These are phyloP conservation scores for Clarias macrocephalus DNA, from an alignment of 2,113 vertebrate genomes.

Conservation along the genomic window DNA sequence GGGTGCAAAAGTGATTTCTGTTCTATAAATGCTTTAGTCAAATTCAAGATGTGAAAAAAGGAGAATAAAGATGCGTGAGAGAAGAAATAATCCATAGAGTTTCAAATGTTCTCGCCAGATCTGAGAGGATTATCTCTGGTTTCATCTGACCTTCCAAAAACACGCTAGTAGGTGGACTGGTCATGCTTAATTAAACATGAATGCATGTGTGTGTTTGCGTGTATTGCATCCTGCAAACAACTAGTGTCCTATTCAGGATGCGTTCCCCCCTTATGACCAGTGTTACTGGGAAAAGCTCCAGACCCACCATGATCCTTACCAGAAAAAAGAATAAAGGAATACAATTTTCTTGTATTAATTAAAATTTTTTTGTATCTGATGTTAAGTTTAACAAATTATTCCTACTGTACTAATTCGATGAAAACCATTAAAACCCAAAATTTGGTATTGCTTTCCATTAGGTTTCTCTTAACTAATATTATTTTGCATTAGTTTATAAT, in stretches of 20 bases:
- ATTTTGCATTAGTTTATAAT: neutral
- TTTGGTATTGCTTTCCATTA: too few species aligned
- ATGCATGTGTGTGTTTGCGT: too few species aligned
- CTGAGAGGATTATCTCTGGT: neutral
- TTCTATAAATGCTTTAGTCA: neutral
- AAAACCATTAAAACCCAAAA: too few species aligned
- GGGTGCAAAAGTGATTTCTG: neutral
- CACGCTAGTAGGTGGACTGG: neutral
- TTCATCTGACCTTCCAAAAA: neutral
- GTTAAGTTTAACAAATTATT: too few species aligned
- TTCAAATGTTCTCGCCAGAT: neutral
- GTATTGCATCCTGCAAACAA: neutral
- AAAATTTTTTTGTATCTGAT: too few species aligned
- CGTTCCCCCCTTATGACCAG: neutral
- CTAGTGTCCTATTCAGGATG: neutral
- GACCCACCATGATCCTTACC: neutral
- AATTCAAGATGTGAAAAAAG: neutral
- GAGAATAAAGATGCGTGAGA: neutral
- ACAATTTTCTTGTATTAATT: neutral
- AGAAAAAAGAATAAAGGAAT: neutral
- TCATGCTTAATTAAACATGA: neutral
- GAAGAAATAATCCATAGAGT: neutral
- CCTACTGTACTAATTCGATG: too few species aligned
- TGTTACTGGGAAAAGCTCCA: neutral
- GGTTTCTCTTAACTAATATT: neutral